Evolutionary conservation across 2,797 vertebrate genomes (phyloP), one percentile per base, ranked within the genome.

Genomic region (Hydrocynus forskahlii): DNA sequence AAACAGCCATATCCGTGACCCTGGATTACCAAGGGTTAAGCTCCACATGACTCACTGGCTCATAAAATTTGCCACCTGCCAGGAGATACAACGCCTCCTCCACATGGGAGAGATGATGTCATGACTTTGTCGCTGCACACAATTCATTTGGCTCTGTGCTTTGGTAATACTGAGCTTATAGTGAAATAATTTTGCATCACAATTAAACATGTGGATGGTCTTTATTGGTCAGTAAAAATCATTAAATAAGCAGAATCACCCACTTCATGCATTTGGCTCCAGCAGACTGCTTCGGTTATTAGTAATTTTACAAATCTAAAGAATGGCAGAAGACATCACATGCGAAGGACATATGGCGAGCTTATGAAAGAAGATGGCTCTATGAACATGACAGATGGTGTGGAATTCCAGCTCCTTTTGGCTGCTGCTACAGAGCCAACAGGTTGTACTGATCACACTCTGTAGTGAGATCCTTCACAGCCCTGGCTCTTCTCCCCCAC

Each of bases 381-480:
- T 54, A 63, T 79, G 83, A 86, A 79, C 59, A 48, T 69, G 80
- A 84, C 83, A 80, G 79, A 80, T 72, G 81, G 80, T 10, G 19
- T 85, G 82, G 81, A 87, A 83, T 82, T 81, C 80, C 80, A 80
- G 40, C 76, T 85, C 64, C 66, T 66, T 55, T 76, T 70, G 66
- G 70, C 59, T 54, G n/a, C 74, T 64, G 54, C 81, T 67, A 72
- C 81, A 45, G 71, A 71, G 83, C 83, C 81, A 83, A 83, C 83
- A 87, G 79, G 81, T 85, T 82, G 84, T 75, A 81, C 73, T 67
- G 74, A 78, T 87, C 86, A 80, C 82, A 81, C 82, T 84, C 82
- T 25, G 38, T 59, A 79, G 80, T 54, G 71, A 85, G 82, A 84
- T 85, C 80, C 77, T 78, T 85, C 82, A 84, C 68, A 77, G 62